Percentiles rank a stretch among this genome's conserved stretches.
Conservation (phyloP, 2,888 invertebrate genomes). For the Ctena decussata region DNA sequence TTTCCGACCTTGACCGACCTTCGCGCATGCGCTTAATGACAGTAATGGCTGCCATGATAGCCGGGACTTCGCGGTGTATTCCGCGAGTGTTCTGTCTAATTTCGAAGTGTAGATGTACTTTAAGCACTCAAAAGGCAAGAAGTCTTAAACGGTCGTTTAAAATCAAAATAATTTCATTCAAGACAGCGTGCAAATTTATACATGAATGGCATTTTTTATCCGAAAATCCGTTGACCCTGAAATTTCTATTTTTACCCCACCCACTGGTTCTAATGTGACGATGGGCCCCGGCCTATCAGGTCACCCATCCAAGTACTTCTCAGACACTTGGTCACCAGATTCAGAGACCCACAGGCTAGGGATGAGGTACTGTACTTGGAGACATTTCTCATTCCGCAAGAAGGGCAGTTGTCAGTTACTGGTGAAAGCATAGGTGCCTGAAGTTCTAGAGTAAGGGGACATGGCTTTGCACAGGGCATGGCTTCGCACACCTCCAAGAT, state of each 20-base stretch:
- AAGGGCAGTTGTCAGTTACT: too few relatives aligned
- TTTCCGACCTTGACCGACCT: background rate
- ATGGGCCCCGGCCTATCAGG: too few relatives aligned
- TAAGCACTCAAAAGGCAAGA: slow-evolving; percentile 66
- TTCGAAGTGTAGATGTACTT: slow-evolving; percentile 61
- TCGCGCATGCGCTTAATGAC: slow-evolving; percentile 20
- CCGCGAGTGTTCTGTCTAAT: slow-evolving; percentile 75
- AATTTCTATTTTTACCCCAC: background rate
- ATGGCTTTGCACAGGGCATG: too few relatives aligned
- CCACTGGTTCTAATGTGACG: too few relatives aligned
- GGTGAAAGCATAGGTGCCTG: too few relatives aligned
- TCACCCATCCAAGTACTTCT: too few relatives aligned
- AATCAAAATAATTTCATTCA: background rate
- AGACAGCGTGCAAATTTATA: background rate
- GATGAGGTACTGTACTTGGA: too few relatives aligned
- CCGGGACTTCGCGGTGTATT: slow-evolving; percentile 67
- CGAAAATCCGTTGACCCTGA: background rate
- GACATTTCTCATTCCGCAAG: too few relatives aligned
- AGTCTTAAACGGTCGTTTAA: background rate
- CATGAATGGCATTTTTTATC: background rate
- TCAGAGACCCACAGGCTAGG: too few relatives aligned
- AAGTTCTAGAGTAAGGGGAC: too few relatives aligned
- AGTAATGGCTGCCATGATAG: slow-evolving; percentile 63
- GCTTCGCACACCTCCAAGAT: too few relatives aligned
- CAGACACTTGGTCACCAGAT: too few relatives aligned